Base-by-base conservation (phyloP, 1,140 invertebrate species). In the Trichonephila clavipes region DNA sequence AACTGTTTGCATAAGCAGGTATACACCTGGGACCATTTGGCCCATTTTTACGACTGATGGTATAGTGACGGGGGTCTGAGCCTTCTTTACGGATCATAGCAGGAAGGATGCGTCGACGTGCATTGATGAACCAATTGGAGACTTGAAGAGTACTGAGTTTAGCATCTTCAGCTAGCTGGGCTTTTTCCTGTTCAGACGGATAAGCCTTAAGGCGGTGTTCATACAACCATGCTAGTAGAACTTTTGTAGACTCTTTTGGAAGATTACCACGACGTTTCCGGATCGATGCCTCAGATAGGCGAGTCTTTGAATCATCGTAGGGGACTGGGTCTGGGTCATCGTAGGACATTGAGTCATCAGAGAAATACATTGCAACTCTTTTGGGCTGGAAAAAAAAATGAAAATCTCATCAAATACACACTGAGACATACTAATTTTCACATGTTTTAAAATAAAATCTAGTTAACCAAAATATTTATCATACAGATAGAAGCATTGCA, bases 121-220 rank as follows among this genome's bases (percentile, higher is more conserved):
- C 98, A 95, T 99, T 99, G 92, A 99, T 99, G 95, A 99, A 99
- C 98, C 98, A 99, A 96, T 99, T 99, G 96, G 98, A 99, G 0
- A 99, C 98, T 97, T 99, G 95, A 19, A 95, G 85, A 0, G 98
- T 97, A 1, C 98, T 98, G 4, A 99, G 96, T 95, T 98, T 98
- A 0, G 98, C 98, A 95, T 98, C 97, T 95, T 97, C 97, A 16
- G 98, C 98, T 8, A 99, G 96, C 0, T 97, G 97, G 1, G 97
- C 95, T 95, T 99, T 99, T 95, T 99, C 98, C 28, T 97, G 97
- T 95, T 99, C 99, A 95, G 97, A 98, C 0, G 99, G 99, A 95
- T 99, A 99, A 0, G 98, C 98, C 95, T 99, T 99, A 96, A 98
- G 99, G 34, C 98, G 97, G 94, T 99, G 98, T 86, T 98, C 98